Evolutionary conservation across 2,113 vertebrate species (phyloP).

Genomic region (Xenus cinereus): DNA sequence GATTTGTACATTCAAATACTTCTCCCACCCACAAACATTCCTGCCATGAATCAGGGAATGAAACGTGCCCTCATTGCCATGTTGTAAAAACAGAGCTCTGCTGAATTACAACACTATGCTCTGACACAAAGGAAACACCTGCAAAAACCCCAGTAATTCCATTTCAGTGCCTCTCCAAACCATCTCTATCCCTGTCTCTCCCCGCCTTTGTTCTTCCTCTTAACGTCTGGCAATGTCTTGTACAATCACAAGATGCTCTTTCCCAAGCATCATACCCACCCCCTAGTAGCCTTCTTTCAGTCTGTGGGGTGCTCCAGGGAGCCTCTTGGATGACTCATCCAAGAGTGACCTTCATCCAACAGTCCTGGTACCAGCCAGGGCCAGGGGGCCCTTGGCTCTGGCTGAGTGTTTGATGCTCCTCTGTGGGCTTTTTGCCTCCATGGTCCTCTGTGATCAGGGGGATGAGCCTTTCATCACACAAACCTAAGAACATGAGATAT

Average conservation of each 20-base stretch:
- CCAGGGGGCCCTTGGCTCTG: neutral
- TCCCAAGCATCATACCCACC: neutral
- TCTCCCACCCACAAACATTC: neutral
- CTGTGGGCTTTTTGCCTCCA: neutral
- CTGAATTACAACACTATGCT: too few species aligned
- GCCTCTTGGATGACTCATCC: neutral
- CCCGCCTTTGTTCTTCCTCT: accelerated
- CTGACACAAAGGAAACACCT: neutral
- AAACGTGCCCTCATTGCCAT: accelerated
- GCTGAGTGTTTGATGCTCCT: neutral
- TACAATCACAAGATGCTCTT: neutral
- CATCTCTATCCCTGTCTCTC: neutral
- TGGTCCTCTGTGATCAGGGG: neutral
- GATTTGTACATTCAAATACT: neutral
- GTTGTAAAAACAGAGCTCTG: neutral
- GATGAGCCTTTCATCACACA: neutral
- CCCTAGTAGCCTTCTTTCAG: too few species aligned
- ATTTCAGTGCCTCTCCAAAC: neutral
- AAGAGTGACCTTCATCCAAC: neutral
- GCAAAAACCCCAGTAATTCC: neutral
- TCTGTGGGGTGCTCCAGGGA: neutral
- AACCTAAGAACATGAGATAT: neutral
- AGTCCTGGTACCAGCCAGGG: too few species aligned
- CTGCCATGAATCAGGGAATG: neutral
- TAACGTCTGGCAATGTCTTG: neutral